A percentile compares a stretch with the other conserved stretches of the same genome.
These are phyloP conservation scores for Catharus ustulatus DNA, from an alignment of 2,797 vertebrate genomes.

Conservation along the genomic window DNA sequence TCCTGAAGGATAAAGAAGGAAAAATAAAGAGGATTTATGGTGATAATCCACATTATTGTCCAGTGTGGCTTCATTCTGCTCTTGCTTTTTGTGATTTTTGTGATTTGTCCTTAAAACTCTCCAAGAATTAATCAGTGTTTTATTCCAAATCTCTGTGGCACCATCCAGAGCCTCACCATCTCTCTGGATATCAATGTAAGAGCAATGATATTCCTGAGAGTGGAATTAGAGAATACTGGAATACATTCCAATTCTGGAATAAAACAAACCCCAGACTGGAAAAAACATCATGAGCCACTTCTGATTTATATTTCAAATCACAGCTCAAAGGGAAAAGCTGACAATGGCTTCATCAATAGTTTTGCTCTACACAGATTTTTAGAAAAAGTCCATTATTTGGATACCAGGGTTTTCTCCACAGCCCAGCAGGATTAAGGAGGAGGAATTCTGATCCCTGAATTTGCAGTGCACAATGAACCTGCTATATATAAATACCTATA, in stretches of 20 bases:
- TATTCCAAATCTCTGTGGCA: neutral
- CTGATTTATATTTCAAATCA: neutral
- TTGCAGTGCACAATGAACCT: neutral
- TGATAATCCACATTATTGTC: neutral
- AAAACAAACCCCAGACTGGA: neutral
- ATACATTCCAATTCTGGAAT: neutral
- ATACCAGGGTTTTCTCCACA: neutral
- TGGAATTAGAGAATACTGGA: neutral
- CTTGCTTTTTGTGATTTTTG: neutral
- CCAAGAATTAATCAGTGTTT: neutral
- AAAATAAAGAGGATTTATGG: neutral
- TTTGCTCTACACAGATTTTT: neutral
- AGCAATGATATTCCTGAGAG: neutral
- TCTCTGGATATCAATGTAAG: neutral
- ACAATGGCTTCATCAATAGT: neutral
- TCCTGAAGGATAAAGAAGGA: neutral
- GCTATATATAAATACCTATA: neutral
- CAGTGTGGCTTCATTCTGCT: neutral
- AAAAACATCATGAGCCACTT: neutral
- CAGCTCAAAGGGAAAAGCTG: neutral
- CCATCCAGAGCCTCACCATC: neutral
- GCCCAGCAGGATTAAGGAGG: neutral
- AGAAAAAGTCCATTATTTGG: neutral
- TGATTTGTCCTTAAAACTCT: neutral
- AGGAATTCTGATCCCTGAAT: neutral